phyloP scores from a whole-genome alignment of 1,140 invertebrate genomes.

The Apis florea region DNA sequence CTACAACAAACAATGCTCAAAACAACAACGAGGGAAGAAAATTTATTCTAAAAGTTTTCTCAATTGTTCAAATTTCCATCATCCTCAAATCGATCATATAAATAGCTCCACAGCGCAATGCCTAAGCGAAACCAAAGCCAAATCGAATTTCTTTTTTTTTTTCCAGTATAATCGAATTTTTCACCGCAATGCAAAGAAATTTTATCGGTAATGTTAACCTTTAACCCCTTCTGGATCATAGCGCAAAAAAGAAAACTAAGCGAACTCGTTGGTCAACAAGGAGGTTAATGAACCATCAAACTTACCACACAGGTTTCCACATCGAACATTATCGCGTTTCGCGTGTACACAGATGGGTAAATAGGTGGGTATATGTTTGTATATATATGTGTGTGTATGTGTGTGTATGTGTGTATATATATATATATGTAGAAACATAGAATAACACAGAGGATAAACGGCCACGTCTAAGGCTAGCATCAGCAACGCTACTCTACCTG shows the following conservation, averaged over 20 bases:
- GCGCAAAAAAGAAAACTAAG: constrained; percentile 3
- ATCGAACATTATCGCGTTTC: constrained; percentile 42
- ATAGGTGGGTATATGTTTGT: background rate
- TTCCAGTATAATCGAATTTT: background rate
- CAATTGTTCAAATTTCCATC: background rate
- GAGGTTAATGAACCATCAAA: constrained; percentile 19
- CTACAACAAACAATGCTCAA: background rate
- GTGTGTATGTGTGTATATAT: background rate
- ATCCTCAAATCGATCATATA: background rate
- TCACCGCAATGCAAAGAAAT: background rate
- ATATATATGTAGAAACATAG: constrained; percentile 6
- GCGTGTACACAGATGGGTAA: constrained; percentile 12
- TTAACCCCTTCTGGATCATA: background rate
- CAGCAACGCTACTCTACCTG: constrained; percentile 83
- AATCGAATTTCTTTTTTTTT: background rate
- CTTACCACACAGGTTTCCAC: constrained; percentile 44
- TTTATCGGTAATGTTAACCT: too few relatives aligned
- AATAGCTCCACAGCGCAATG: background rate
- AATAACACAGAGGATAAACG: constrained; percentile 47
- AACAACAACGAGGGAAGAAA: background rate
- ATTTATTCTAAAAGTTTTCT: background rate
- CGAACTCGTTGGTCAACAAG: background rate
- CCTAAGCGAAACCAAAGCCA: background rate
- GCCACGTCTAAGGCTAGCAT: constrained; percentile 58
- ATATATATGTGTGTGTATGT: background rate